phyloP scores from a whole-genome alignment of 2,888 invertebrate species.

The Corythucha ciliata region DNA sequence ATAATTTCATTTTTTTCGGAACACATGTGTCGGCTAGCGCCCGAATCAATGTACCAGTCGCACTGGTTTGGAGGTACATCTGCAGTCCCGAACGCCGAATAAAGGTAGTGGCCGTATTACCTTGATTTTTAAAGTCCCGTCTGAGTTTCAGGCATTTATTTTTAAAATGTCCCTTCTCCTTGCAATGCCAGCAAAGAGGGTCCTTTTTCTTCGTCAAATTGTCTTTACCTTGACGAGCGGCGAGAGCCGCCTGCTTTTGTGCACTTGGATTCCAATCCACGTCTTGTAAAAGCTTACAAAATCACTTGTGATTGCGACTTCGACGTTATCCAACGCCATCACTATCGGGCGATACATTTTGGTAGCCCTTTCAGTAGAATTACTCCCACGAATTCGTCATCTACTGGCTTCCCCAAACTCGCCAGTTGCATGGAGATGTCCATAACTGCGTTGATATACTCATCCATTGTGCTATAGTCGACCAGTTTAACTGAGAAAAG shows the following conservation, averaged over 20 bases:
- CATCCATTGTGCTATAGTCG: constrained; percentile 5
- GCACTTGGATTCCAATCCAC: background rate
- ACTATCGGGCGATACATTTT: too few relatives aligned
- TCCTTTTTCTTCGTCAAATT: constrained; percentile 4
- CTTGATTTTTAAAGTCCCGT: background rate
- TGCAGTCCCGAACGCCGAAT: constrained; percentile 5
- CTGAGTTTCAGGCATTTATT: background rate
- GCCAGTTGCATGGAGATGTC: constrained; percentile 3
- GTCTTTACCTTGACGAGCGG: background rate
- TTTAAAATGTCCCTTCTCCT: constrained; percentile 1
- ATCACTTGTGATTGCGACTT: background rate
- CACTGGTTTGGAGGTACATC: background rate
- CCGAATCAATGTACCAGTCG: constrained; percentile 7
- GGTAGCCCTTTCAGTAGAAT: background rate
- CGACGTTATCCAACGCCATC: too few relatives aligned
- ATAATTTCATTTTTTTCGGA: background rate
- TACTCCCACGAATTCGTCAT: constrained; percentile 4
- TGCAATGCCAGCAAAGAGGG: constrained; percentile 1
- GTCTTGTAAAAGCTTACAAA: background rate
- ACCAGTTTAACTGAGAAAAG: background rate
- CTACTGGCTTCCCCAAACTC: constrained; percentile 14
- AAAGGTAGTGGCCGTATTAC: background rate
- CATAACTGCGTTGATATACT: constrained; percentile 6
- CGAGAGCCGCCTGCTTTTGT: background rate
- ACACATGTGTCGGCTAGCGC: too few relatives aligned